Evolutionary conservation across 1,140 invertebrate species (phyloP).

Genomic region (Teleopsis dalmanni): DNA sequence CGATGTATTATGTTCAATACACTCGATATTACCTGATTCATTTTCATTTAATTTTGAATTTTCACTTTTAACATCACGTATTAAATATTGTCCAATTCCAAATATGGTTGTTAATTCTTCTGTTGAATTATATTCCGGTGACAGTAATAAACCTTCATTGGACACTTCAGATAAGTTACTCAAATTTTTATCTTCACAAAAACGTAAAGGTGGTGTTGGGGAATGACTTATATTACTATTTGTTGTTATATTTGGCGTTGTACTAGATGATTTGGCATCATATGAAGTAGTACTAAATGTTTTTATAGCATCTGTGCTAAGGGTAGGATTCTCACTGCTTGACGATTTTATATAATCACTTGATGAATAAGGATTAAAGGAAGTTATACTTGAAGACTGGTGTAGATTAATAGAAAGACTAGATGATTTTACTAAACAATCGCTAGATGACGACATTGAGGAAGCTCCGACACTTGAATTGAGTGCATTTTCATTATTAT

Average conservation of each 20-base stretch:
- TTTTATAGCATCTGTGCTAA: constrained; percentile 43
- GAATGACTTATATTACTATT: constrained; percentile 21
- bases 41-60: not conserved
- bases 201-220: constrained; percentile 23
- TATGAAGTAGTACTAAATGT: constrained; percentile 43
- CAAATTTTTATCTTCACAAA: constrained; percentile 1
- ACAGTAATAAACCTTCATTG: constrained; percentile 20
- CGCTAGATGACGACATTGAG: constrained; percentile 39
- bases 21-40: too few relatives aligned
- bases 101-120: constrained; percentile 56
- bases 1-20: too few relatives aligned
- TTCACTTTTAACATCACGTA: not conserved
- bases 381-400: constrained; percentile 41
- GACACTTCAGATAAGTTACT: not conserved
- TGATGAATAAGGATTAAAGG: constrained; percentile 41
- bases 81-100: constrained; percentile 36
- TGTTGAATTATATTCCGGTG: constrained; percentile 54
- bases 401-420: constrained; percentile 31
- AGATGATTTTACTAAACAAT: constrained; percentile 40
- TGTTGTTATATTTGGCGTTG: constrained; percentile 23
- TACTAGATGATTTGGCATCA: constrained; percentile 30
- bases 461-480: constrained; percentile 33
- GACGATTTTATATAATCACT: constrained; percentile 43
- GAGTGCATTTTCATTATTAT: too few relatives aligned
- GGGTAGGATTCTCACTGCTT: constrained; percentile 41